Base-by-base conservation (phyloP, 2,113 vertebrate species). In the Oreotrochilus melanogaster region DNA sequence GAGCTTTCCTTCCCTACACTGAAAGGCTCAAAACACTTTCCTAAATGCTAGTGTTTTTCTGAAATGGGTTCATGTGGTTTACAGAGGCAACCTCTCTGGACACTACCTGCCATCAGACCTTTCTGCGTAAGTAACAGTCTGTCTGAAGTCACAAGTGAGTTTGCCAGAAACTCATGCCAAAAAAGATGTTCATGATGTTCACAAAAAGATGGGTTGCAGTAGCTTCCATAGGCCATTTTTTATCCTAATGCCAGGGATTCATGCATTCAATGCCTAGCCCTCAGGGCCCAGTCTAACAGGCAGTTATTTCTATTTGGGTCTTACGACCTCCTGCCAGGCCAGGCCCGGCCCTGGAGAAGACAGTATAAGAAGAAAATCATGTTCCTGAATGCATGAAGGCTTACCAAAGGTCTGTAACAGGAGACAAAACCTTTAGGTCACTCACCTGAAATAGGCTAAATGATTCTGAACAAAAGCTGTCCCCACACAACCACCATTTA, bases 231-330 rank as follows among this genome's bases (percentile, higher is more conserved):
- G 39, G 8, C 31, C 7, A 18, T 78, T 95, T 78, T 62, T 81
- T 69, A 78, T 11, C 0, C 1, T 28, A 65, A 54, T 69, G 7
- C 33, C 72, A 83, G 39, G 11, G 33, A 53, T 33, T 58, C 60
- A 28, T 0, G 1, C 22, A 30, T 33, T 22, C 33, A 54, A 4
- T 0, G 0, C 30, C 22, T 30, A 67, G 16, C 25, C 50, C 57
- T 42, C 51, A 56, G 17, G 7, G 33, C 42, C 76, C 27, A 73
- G 30, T 10, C 3, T 3, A 76, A 89, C 60, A 91, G 33, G 65
- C 31, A 60, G 42, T 13, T 75, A 9, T 30, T 85, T 78, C 58
- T 87, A 8, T 62, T 78, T 53, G 21, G 35, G 30, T 62, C 67
- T 16, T 14, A 84, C 13, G 27, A 91, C 16, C 25, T 39, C 6